phyloP scores from a whole-genome alignment of 1,140 invertebrate genomes.

The Cyclina sinensis region DNA sequence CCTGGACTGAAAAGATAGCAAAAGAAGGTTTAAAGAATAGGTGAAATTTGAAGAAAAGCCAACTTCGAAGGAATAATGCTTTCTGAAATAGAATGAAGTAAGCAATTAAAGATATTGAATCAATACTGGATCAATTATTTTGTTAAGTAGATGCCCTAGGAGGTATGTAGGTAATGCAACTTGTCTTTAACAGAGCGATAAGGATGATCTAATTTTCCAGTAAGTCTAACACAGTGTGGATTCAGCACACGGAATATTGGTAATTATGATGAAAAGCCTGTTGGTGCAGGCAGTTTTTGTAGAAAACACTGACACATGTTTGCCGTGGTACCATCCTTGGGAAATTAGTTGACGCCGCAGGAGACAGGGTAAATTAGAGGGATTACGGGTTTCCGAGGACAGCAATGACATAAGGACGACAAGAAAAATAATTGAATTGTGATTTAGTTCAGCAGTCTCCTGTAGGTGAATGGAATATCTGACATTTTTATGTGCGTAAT shows the following conservation, averaged over 20 bases:
- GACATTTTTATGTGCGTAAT: background rate
- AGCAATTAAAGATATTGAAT: too few species aligned
- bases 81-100: too few species aligned
- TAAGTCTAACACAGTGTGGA: slow-evolving; percentile 35
- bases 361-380: slow-evolving; percentile 28
- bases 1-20: too few species aligned
- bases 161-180: slow-evolving; percentile 4
- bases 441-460: slow-evolving; percentile 49
- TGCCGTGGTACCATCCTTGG: background rate
- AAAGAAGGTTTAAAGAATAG: too few species aligned
- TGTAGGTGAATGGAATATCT: slow-evolving; percentile 15
- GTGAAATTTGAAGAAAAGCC: too few species aligned
- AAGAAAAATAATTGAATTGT: slow-evolving; percentile 66
- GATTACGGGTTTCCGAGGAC: slow-evolving; percentile 35
- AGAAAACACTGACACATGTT: slow-evolving; percentile 29
- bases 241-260: slow-evolving; percentile 46
- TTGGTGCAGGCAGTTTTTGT: slow-evolving; percentile 25
- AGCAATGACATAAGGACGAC: slow-evolving; percentile 56
- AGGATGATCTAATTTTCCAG: slow-evolving; percentile 10
- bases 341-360: slow-evolving; percentile 41
- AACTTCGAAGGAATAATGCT: too few species aligned
- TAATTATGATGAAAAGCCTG: slow-evolving; percentile 60
- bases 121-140: too few species aligned
- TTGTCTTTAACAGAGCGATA: background rate
- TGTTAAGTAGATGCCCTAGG: background rate